Percentiles rank a stretch among this genome's conserved stretches.
phyloP scores from a whole-genome alignment of 2,888 invertebrate species.

The Chloromyia formosa region DNA sequence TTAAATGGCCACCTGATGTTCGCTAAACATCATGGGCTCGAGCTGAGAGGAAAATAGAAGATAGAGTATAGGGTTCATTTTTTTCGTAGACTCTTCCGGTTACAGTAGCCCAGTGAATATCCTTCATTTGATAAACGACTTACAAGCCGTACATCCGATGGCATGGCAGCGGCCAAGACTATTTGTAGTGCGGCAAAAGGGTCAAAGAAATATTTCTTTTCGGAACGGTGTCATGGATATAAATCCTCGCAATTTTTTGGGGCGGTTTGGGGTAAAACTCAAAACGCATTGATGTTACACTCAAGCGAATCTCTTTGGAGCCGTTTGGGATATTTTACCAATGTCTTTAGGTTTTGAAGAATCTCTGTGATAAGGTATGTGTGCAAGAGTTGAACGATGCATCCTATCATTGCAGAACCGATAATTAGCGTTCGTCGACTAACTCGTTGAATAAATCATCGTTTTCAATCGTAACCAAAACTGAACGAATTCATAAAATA shows the following conservation, averaged over 20 bases:
- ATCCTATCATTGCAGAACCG: no score
- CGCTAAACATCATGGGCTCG: background rate
- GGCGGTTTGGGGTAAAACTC: background rate
- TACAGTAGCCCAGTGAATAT: conserved; percentile 32
- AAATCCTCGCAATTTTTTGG: conserved; percentile 17
- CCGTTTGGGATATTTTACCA: no score
- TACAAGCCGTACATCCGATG: background rate
- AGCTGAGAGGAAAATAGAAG: background rate
- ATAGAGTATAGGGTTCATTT: conserved; percentile 13
- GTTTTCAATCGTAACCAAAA: no score
- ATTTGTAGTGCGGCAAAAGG: conserved; percentile 41
- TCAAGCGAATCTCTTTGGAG: background rate
- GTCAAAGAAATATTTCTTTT: conserved; percentile 37
- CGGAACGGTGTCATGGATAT: conserved; percentile 36
- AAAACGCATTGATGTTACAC: background rate
- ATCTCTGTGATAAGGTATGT: no score
- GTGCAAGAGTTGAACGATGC: no score
- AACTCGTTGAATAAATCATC: no score
- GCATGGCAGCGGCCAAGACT: conserved; percentile 8
- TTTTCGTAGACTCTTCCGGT: conserved; percentile 36
- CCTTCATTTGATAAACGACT: conserved; percentile 43
- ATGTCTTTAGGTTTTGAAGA: no score
- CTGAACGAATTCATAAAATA: no score
- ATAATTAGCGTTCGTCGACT: no score
- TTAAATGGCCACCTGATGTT: conserved; percentile 42